Conservation (phyloP, 1,140 invertebrate species). For the Brachionus asplanchnoidis region DNA sequence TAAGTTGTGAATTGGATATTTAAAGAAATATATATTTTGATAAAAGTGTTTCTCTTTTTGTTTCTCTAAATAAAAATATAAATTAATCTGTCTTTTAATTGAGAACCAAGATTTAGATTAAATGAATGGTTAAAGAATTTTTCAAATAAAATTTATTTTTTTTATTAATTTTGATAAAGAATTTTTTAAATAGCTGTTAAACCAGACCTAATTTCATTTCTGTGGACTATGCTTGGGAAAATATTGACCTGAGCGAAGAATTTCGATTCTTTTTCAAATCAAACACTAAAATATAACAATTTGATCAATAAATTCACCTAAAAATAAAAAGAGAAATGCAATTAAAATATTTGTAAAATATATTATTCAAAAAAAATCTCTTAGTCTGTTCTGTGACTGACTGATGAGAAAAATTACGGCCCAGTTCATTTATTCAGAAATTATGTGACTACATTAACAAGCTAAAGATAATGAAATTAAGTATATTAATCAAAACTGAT, state of each 20-base stretch:
- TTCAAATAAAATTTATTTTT: no score
- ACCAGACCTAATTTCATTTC: no score
- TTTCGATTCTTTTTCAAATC: not conserved
- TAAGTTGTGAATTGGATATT: no score
- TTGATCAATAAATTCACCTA: not conserved
- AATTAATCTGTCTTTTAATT: no score
- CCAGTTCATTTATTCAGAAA: not conserved
- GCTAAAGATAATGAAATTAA: not conserved
- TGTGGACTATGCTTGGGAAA: not conserved
- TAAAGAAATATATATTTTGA: no score
- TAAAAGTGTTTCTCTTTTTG: no score
- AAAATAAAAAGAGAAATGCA: not conserved
- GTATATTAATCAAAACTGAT: not conserved
- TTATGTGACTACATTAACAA: not conserved
- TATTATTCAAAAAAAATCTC: not conserved
- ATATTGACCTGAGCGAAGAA: not conserved
- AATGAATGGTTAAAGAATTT: no score
- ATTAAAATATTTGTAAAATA: not conserved
- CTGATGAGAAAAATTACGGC: not conserved
- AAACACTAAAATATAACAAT: not conserved
- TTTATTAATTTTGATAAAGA: no score
- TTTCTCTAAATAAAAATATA: no score
- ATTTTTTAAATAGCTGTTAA: not conserved
- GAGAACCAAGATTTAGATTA: no score
- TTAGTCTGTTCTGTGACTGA: not conserved